A percentile compares a stretch with the other conserved stretches of the same genome.
Conservation (phyloP, 2,797 vertebrate genomes). For the Anabas testudineus region DNA sequence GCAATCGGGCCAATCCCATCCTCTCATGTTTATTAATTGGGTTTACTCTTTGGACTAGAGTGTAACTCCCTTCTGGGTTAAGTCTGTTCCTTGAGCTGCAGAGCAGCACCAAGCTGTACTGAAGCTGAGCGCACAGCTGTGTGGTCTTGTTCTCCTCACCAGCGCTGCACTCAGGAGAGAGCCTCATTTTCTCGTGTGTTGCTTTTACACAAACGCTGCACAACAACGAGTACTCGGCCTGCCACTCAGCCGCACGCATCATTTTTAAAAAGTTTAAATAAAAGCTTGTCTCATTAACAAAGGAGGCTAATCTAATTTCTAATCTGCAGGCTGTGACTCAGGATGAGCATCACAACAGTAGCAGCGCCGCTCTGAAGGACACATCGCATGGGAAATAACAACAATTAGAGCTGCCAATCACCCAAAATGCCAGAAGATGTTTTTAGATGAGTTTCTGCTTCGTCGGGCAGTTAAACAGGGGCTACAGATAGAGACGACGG, state of each 20-base stretch:
- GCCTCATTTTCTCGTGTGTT: conserved; percentile 57
- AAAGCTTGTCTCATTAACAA: conserved; percentile 56
- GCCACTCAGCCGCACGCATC: conserved; percentile 32
- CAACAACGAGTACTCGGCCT: conserved; percentile 11
- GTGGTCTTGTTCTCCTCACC: conserved; percentile 43
- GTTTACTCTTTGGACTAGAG: conserved; percentile 67
- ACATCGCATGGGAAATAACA: conserved; percentile 64
- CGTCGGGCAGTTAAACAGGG: conserved; percentile 11
- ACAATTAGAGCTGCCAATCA: conserved; percentile 81
- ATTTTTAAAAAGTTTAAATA: conserved; percentile 42
- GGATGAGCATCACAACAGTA: conserved; percentile 28
- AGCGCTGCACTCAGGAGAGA: conserved; percentile 38
- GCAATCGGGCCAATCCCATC: conserved; percentile 61
- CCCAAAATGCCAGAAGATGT: conserved; percentile 63
- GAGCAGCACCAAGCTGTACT: conserved; percentile 58
- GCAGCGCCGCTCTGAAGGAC: conserved; percentile 49
- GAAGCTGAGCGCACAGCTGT: conserved; percentile 57
- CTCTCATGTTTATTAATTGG: conserved; percentile 80
- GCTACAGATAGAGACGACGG: conserved; percentile 17
- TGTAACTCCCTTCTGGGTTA: conserved; percentile 61
- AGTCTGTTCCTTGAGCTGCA: conserved; percentile 45
- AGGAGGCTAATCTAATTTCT: conserved; percentile 46
- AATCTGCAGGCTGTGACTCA: conserved; percentile 39
- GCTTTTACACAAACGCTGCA: conserved; percentile 43
- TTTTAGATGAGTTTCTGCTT: conserved; percentile 54